A percentile compares a stretch with the other conserved stretches of the same genome.
These are phyloP conservation scores for Ramphastos sulfuratus DNA, from an alignment of 2,113 vertebrate genomes.

Conservation along the genomic window DNA sequence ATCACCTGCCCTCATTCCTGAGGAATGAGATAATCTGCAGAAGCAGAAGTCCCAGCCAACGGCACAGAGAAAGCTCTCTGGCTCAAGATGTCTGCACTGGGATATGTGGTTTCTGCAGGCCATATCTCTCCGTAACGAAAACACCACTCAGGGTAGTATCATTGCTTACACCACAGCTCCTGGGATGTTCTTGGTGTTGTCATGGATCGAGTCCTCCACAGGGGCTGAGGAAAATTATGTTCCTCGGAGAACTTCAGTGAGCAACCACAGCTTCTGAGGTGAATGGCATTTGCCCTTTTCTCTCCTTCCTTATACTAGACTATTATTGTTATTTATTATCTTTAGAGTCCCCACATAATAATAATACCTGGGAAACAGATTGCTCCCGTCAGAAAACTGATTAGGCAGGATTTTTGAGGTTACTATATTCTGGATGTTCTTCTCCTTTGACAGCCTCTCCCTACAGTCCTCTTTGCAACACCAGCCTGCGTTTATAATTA, in stretches of 20 bases:
- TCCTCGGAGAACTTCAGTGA: not conserved
- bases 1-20: not conserved
- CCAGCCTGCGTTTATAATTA: constrained; percentile 67
- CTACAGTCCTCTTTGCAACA: constrained; percentile 59
- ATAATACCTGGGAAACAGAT: constrained; percentile 61
- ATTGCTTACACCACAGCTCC: not conserved
- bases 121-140: not conserved
- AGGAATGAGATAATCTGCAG: not conserved
- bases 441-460: constrained; percentile 68
- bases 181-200: not conserved
- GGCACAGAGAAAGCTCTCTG: not conserved
- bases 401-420: constrained; percentile 70
- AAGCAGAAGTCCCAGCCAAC: not conserved
- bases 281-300: constrained; percentile 61
- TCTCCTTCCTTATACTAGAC: constrained; percentile 33
- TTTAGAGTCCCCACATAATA: constrained; percentile 62
- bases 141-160: not conserved
- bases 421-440: constrained; percentile 71
- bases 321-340: constrained; percentile 68
- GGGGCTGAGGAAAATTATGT: constrained; percentile 8
- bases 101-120: not conserved
- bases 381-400: constrained; percentile 66
- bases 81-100: not conserved
- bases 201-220: not conserved
- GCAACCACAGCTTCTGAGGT: constrained; percentile 26